Percentiles rank a stretch among this genome's conserved stretches.
Conservation (phyloP, 2,113 vertebrate species). For the Hassar affinis region DNA sequence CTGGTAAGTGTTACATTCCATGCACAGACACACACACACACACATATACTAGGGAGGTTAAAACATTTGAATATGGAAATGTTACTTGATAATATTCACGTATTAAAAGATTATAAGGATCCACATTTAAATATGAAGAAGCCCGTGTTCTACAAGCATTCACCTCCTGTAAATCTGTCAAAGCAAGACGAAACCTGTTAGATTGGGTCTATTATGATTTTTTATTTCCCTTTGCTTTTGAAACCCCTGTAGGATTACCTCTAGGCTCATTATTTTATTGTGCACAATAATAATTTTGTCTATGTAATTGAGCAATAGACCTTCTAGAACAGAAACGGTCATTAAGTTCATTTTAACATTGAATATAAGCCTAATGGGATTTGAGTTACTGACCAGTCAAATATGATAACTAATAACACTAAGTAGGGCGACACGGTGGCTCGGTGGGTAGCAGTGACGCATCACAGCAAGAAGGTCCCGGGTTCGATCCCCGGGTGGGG, state of each 20-base stretch:
- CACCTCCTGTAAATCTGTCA: background rate
- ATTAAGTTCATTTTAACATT: background rate
- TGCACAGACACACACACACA: background rate
- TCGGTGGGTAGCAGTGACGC: no score
- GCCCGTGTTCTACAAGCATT: background rate
- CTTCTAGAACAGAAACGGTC: background rate
- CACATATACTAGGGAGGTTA: background rate
- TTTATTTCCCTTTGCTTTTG: no score
- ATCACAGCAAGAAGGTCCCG: no score
- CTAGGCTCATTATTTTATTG: background rate
- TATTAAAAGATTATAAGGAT: background rate
- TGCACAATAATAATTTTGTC: background rate
- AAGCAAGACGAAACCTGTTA: background rate
- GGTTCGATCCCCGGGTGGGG: no score
- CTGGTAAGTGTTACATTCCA: conserved; percentile 81
- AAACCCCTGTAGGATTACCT: no score
- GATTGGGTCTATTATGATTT: no score
- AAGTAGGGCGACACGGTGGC: no score
- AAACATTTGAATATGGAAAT: background rate
- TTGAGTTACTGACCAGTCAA: no score
- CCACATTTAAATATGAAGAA: background rate
- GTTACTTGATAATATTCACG: background rate
- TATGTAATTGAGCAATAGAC: background rate
- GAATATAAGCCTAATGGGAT: background rate
- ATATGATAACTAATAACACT: no score